Evolutionary conservation across 2,888 invertebrate genomes (phyloP).

Genomic region (Drosophila cognata): DNA sequence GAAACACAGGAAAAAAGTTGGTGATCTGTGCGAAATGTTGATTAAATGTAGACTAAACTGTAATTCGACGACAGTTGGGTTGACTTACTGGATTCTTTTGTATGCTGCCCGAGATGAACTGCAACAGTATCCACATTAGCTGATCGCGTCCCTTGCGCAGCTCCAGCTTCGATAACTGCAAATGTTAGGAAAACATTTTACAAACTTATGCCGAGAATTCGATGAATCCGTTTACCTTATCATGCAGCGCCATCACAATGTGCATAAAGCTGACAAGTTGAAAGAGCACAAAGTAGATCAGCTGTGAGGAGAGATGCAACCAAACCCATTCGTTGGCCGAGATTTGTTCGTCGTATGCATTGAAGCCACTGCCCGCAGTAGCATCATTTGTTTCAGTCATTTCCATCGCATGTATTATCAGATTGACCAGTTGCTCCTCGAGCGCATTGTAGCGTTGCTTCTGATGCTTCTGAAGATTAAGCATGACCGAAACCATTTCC

Average conservation of each 20-base stretch:
- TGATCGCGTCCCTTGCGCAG: constrained; percentile 96
- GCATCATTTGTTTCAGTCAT: constrained; percentile 90
- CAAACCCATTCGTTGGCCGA: constrained; percentile 90
- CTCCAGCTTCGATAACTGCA: constrained; percentile 90
- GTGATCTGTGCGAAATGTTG: constrained; percentile 86
- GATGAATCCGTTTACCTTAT: constrained; percentile 87
- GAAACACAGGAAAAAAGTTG: constrained; percentile 95
- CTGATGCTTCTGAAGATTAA: constrained; percentile 96
- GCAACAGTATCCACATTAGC: constrained; percentile 99
- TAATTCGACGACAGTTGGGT: background rate
- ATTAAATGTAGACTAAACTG: background rate
- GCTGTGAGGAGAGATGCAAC: constrained; percentile 96
- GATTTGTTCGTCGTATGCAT: constrained; percentile 85
- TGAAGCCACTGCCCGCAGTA: constrained; percentile 84
- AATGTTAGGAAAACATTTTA: constrained; percentile 18
- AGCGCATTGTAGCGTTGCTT: constrained; percentile 94
- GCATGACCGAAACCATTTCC: constrained; percentile 98
- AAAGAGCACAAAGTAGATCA: constrained; percentile 97
- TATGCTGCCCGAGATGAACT: constrained; percentile 98
- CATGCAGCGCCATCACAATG: constrained; percentile 95
- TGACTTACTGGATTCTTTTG: constrained; percentile 93
- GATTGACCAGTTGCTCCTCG: constrained; percentile 96
- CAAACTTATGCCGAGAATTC: background rate
- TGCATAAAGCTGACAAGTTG: constrained; percentile 97
- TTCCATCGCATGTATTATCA: constrained; percentile 96